Percentiles rank a stretch among this genome's conserved stretches.
phyloP scores from a whole-genome alignment of 2,113 vertebrate genomes.

The Nesogale talazaci region DNA sequence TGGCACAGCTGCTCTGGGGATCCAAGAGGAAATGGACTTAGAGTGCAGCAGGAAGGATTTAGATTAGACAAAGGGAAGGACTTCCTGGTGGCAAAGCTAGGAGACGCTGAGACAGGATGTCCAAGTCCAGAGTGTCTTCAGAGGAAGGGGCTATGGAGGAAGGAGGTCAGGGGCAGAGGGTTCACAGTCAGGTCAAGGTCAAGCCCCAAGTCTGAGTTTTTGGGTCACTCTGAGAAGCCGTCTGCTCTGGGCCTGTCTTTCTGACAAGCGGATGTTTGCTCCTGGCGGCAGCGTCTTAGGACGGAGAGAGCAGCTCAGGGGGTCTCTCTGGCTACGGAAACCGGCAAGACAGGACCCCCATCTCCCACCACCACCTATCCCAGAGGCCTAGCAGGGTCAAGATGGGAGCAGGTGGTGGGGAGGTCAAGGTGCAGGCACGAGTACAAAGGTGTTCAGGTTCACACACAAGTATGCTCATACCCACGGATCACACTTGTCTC shows the following conservation, averaged over 20 bases:
- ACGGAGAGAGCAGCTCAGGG: slow-evolving; percentile 13
- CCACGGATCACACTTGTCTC: too few relatives aligned
- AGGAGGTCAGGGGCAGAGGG: background rate
- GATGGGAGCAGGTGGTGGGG: fast-evolving
- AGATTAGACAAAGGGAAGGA: slow-evolving; percentile 40
- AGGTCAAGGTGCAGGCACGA: too few relatives aligned
- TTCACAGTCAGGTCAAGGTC: background rate
- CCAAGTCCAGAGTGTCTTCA: background rate
- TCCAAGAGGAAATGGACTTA: slow-evolving; percentile 1
- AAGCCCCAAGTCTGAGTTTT: background rate
- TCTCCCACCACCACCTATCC: background rate
- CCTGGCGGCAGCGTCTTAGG: slow-evolving; percentile 33
- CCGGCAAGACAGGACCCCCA: background rate
- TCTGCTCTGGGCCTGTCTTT: background rate
- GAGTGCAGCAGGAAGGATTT: slow-evolving; percentile 45
- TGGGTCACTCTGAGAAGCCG: background rate
- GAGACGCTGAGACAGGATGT: slow-evolving; percentile 51
- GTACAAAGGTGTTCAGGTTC: too few relatives aligned
- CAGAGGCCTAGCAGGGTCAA: background rate
- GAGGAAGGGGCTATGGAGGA: background rate
- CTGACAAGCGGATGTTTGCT: fast-evolving
- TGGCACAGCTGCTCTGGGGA: background rate
- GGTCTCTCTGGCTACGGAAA: background rate
- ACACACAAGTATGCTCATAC: too few relatives aligned
- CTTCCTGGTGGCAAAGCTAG: slow-evolving; percentile 59